A percentile compares a stretch with the other conserved stretches of the same genome.
Evolutionary conservation across 2,113 vertebrate species (phyloP).

Genomic region (Zosterops japonicus): DNA sequence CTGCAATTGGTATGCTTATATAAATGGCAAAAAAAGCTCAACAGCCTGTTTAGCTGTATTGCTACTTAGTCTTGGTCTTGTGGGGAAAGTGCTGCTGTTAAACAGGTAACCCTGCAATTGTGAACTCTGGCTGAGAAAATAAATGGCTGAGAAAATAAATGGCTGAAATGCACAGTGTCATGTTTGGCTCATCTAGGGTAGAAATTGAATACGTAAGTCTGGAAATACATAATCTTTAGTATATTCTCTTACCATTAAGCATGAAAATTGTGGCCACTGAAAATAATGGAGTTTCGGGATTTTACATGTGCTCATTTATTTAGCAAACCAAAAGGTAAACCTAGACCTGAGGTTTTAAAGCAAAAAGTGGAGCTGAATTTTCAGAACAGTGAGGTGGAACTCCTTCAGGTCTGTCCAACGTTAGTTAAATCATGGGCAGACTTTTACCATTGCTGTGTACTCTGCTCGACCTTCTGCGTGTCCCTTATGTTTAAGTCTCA

Average conservation of each 20-base stretch:
- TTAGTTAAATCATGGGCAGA: not conserved
- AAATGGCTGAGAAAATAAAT: not conserved
- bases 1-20: not conserved
- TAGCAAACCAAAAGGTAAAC: not conserved
- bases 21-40: not conserved
- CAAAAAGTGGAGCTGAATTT: not conserved
- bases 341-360: not conserved
- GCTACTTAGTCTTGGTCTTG: not conserved
- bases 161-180: not conserved
- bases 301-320: not conserved
- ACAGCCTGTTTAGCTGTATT: not conserved
- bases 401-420: not conserved
- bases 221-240: not conserved
- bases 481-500: not conserved
- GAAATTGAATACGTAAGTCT: not conserved
- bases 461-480: rapidly evolving
- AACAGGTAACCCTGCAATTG: not conserved
- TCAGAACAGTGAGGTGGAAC: not conserved
- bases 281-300: not conserved
- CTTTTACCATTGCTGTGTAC: not conserved
- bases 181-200: not conserved
- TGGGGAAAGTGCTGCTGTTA: not conserved
- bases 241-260: not conserved
- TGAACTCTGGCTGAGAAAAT: not conserved
- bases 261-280: not conserved